These are phyloP conservation scores for Bilobella aurantiaca DNA, from an alignment of 1,140 invertebrate species.

Conservation along the genomic window DNA sequence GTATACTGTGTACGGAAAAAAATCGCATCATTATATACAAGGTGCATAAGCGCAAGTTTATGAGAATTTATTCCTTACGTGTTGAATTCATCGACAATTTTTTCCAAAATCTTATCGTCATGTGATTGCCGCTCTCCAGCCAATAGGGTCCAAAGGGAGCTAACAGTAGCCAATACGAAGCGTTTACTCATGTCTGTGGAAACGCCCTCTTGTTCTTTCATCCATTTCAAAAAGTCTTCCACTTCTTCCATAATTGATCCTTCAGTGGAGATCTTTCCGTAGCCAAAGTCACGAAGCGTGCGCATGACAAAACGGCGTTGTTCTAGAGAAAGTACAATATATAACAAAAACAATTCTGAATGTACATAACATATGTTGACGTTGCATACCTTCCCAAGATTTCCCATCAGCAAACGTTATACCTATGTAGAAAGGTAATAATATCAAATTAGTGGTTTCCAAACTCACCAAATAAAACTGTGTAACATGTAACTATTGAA, in stretches of 20 bases:
- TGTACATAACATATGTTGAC: neutral
- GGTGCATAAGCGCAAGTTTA: too few relatives aligned
- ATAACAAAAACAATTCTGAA: neutral
- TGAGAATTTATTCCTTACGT: neutral
- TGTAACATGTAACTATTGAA: neutral
- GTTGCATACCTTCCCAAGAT: neutral
- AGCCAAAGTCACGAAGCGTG: neutral
- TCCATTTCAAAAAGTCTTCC: neutral
- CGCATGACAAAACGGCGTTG: neutral
- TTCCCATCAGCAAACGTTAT: neutral
- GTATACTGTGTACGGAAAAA: too few relatives aligned
- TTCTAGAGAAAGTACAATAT: neutral
- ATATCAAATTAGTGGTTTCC: neutral
- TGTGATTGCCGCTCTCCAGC: neutral
- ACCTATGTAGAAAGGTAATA: neutral
- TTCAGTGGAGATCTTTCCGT: neutral
- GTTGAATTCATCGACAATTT: neutral
- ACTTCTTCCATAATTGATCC: neutral
- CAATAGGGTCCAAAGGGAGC: neutral
- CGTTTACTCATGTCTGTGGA: neutral
- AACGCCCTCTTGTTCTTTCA: neutral
- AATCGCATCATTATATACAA: too few relatives aligned
- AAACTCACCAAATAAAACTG: neutral
- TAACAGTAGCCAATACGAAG: neutral
- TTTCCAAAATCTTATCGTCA: neutral